Percentiles rank a stretch among this genome's conserved stretches.
Evolutionary conservation across 2,113 vertebrate genomes (phyloP).

Genomic region (Macaca mulatta): DNA sequence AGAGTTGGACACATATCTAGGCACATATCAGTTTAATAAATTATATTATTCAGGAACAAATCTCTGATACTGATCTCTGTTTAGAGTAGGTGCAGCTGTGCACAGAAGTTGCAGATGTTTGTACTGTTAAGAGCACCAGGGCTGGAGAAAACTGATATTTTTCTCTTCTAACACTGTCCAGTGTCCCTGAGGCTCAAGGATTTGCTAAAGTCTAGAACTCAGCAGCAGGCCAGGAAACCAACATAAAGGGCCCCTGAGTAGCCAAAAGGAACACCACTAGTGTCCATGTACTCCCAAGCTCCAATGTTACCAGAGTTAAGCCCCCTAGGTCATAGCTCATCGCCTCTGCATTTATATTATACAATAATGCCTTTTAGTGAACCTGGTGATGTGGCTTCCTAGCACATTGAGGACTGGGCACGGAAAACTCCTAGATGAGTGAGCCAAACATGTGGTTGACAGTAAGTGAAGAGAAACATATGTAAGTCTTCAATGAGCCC

Average conservation of each 20-base stretch:
- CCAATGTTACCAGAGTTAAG: rapidly evolving
- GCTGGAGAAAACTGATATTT: too few species aligned
- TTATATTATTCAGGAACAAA: too few species aligned
- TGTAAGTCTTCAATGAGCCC: background rate
- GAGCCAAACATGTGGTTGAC: background rate
- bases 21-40: background rate
- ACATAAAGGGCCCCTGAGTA: background rate
- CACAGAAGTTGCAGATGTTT: background rate
- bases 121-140: background rate
- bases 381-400: background rate
- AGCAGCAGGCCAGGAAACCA: background rate
- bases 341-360: background rate
- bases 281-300: background rate
- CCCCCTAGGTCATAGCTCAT: background rate
- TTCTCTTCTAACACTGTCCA: background rate
- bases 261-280: too few species aligned
- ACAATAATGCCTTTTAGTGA: background rate
- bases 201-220: background rate
- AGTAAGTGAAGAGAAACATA: background rate
- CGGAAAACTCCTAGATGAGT: too few species aligned
- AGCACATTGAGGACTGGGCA: rapidly evolving
- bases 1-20: background rate
- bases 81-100: background rate
- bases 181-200: background rate
- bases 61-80: background rate